Evolutionary conservation across 2,797 vertebrate species (phyloP).

Genomic region (Strix occidentalis): DNA sequence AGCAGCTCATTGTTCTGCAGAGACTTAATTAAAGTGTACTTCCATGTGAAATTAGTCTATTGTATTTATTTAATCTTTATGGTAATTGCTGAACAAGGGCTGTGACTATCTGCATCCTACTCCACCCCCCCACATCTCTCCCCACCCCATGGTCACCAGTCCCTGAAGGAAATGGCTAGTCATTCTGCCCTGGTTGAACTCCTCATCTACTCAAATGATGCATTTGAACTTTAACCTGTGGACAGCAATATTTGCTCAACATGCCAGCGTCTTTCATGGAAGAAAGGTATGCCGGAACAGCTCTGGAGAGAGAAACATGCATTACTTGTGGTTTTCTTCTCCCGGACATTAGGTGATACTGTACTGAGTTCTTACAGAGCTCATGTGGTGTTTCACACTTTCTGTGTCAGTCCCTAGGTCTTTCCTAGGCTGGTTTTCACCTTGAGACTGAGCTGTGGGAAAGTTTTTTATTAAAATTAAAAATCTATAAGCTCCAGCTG

Average conservation of each 20-base stretch:
- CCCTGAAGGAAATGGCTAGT: conserved; percentile 1
- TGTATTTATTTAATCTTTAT: conserved; percentile 64
- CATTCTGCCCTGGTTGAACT: not conserved
- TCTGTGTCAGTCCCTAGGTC: not conserved
- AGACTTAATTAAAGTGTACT: conserved; percentile 65
- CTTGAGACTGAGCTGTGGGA: not conserved
- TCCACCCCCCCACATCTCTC: conserved; percentile 9
- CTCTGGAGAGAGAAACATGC: not conserved
- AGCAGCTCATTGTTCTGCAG: conserved; percentile 53
- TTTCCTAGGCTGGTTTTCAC: not conserved
- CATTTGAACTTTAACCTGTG: conserved; percentile 62
- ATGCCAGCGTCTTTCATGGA: not conserved
- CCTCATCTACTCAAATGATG: conserved; percentile 32
- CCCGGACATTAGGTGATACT: not conserved
- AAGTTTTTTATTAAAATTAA: not conserved
- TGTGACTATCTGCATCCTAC: conserved; percentile 42
- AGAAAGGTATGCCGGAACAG: not conserved
- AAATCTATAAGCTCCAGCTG: not conserved
- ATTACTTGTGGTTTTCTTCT: not conserved
- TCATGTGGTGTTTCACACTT: not conserved
- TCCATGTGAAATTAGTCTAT: conserved; percentile 62
- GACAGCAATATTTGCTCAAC: conserved; percentile 50
- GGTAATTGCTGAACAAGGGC: conserved; percentile 22
- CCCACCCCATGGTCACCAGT: not conserved
- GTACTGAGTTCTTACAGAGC: not conserved